Base-by-base conservation (phyloP, 2,888 invertebrate species). In the Brachyopa scutellaris region DNA sequence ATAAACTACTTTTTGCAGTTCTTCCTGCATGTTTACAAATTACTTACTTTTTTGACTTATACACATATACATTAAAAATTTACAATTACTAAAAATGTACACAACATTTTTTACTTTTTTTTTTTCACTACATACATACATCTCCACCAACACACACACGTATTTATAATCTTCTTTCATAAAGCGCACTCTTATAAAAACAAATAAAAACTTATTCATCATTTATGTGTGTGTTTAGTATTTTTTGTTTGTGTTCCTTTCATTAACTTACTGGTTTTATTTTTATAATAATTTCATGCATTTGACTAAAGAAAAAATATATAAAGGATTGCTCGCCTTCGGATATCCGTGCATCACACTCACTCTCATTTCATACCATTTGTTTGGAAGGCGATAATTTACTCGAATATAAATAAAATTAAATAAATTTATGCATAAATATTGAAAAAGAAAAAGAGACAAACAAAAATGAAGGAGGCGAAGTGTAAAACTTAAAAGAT, bases 1-100 rank as follows among this genome's bases (percentile, higher is more conserved):
- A 79, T 73, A 84, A 84, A 79, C 84, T 83, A 84, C 74, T 23
- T 45, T 70, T 57, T 84, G 67, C 49, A 49, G 40, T 66, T 66
- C 57, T 83, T n/a, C n/a, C 70, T 84, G 72, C 67, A 84, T 84
- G 45, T 59, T 77, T 78, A 70, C 42, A 66, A 61, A 47, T 66
- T 73, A 72, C 62, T 57, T 84, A 77, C 83, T 80, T 55, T 57
- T 78, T 82, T 80, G 61, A 82, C 67, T 85, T 85, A 84, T 85
- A 85, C 84, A 85, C 84, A 84, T 84, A 80, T 85, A 85, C 84
- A 85, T 73, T 74, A 80, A 49, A 80, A 80, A 80, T 80, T 62
- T 77, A 83, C 83, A 83, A 73, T 73, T 67, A 72, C 42, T 19
- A 66, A 62, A 67, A 57, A 83, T 72, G 53, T 83, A 77, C 61